A percentile compares a stretch with the other conserved stretches of the same genome.
Evolutionary conservation across 37 sponge, comb jelly and placozoan genomes (phyloP).

Genomic region (Halichondria panicea): DNA sequence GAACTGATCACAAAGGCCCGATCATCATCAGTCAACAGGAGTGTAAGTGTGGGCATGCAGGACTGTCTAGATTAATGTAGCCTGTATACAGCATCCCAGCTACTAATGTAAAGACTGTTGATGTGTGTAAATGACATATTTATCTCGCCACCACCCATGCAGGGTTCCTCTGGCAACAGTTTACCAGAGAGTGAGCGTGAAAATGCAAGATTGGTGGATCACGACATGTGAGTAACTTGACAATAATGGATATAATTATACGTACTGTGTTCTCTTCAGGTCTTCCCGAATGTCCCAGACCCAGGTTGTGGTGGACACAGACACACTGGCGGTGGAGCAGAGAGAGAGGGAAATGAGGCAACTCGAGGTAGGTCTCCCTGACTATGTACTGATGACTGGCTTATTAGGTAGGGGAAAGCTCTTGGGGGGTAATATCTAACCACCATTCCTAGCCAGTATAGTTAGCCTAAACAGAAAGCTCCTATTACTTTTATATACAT

Average conservation of each 20-base stretch:
- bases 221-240: constrained; percentile 18
- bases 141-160: not conserved
- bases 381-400: too few species aligned
- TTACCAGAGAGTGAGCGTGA: constrained; percentile 34
- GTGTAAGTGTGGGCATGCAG: not conserved
- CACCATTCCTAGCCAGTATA: too few species aligned
- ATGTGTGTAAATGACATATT: not conserved
- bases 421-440: too few species aligned
- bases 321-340: constrained; percentile 22
- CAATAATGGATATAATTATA: not conserved
- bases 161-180: not conserved
- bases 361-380: constrained; percentile 41
- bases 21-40: constrained; percentile 13
- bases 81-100: too few species aligned
- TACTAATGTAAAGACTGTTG: too few species aligned
- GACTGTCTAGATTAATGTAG: not conserved
- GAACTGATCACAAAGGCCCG: constrained; percentile 33
- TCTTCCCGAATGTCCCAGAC: too few species aligned
- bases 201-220: not conserved
- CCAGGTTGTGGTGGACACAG: not conserved
- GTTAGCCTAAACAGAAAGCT: not conserved
- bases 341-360: constrained; percentile 61
- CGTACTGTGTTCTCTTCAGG: constrained; percentile 12
- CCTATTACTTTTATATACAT: not conserved
- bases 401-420: too few species aligned